These are phyloP conservation scores for Synanthedon tipuliformis DNA, from an alignment of 2,888 invertebrate species.

Conservation along the genomic window DNA sequence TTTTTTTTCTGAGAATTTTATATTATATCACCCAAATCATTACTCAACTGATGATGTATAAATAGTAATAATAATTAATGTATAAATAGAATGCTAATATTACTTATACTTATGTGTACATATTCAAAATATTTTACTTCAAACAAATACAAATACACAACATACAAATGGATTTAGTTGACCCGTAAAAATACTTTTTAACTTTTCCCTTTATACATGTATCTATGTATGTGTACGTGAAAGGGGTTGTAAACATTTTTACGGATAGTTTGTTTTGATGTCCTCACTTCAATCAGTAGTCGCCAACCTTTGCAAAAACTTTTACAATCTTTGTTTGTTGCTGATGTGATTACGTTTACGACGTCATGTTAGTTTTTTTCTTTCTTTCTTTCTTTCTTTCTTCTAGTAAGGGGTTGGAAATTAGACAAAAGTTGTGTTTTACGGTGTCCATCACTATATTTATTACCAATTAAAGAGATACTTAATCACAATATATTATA, in stretches of 20 bases:
- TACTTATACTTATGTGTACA: no score
- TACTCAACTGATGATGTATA: no score
- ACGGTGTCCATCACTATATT: neutral
- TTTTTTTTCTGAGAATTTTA: no score
- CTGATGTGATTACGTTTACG: conserved; percentile 11
- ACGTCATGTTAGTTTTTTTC: conserved; percentile 2
- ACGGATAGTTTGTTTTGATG: conserved; percentile 40
- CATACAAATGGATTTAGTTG: neutral
- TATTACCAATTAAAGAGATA: no score
- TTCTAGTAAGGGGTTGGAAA: conserved; percentile 1
- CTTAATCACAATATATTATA: no score
- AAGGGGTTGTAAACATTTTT: conserved; percentile 39
- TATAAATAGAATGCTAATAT: no score
- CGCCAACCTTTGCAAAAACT: conserved; percentile 13
- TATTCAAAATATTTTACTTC: neutral
- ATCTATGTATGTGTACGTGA: conserved; percentile 4
- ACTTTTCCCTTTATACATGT: conserved; percentile 8
- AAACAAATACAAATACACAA: neutral
- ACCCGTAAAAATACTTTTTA: conserved; percentile 3
- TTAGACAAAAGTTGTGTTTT: neutral
- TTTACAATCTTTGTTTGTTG: conserved; percentile 12
- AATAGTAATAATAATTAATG: no score
- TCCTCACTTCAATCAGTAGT: conserved; percentile 20
- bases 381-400: neutral
- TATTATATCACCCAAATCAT: no score